Evolutionary conservation across 64 coral and sea anemone genomes (phyloP).

Genomic region (Montipora foliosa): DNA sequence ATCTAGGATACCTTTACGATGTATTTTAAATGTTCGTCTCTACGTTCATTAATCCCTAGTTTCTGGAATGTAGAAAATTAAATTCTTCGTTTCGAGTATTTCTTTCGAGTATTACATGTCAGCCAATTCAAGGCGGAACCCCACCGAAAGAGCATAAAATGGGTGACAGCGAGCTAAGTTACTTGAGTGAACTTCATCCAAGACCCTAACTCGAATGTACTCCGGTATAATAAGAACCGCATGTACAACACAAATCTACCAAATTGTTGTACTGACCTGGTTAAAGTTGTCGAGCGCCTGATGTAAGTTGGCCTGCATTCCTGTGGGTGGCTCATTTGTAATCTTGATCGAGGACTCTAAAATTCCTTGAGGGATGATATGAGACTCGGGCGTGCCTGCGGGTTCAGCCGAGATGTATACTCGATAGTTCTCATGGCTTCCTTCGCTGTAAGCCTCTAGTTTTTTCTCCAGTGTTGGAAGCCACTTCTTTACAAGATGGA

Average conservation of each 20-base stretch:
- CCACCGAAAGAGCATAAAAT: no score
- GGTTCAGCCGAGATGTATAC: conserved; percentile 99
- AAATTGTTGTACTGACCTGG: conserved; percentile 70
- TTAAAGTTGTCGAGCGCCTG: conserved; percentile 96
- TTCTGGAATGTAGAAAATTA: no score
- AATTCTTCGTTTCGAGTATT: no score
- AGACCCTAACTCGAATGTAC: no score
- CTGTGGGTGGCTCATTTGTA: conserved; percentile 97
- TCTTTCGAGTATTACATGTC: no score
- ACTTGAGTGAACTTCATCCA: no score
- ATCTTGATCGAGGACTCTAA: conserved; percentile 99
- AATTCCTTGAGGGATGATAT: conserved; percentile 97
- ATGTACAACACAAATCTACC: not conserved
- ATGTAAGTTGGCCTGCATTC: conserved; percentile 98
- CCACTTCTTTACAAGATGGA: conserved; percentile 99
- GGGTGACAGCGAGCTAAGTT: no score
- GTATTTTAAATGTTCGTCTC: no score
- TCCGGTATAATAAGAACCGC: no score
- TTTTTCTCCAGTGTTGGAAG: conserved; percentile 95
- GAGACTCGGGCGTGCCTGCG: conserved; percentile 81
- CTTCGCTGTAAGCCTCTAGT: conserved; percentile 91
- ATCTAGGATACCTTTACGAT: no score
- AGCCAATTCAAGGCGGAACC: no score
- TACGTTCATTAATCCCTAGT: no score
- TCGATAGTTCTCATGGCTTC: conserved; percentile 92